Evolutionary conservation across 1,140 invertebrate species (phyloP).

Genomic region (Teleopsis dalmanni): DNA sequence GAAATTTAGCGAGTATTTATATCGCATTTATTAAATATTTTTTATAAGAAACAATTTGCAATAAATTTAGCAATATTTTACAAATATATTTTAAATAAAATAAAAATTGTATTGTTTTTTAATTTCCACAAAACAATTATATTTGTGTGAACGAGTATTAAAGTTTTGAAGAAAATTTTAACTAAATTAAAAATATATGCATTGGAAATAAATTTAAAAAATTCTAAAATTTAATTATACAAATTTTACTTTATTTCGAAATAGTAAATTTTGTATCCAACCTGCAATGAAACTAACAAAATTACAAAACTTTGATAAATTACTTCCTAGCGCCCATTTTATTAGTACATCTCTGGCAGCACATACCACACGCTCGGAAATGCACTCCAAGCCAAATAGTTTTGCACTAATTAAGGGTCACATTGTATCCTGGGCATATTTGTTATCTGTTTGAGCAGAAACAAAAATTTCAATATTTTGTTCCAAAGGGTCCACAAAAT

Average conservation of each 20-base stretch:
- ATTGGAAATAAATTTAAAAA: background rate
- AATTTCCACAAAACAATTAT: background rate
- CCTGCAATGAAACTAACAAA: constrained; percentile 36
- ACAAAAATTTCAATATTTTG: background rate
- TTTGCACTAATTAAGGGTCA: constrained; percentile 42
- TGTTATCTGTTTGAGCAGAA: constrained; percentile 25
- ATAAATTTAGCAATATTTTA: no score
- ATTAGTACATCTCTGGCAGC: constrained; percentile 14
- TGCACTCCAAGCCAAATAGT: constrained; percentile 8
- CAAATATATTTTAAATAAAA: no score
- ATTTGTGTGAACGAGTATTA: background rate
- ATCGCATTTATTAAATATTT: no score
- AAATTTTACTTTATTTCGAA: no score
- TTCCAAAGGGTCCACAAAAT: background rate
- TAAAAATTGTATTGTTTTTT: background rate
- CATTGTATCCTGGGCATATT: constrained; percentile 41
- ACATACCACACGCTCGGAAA: background rate
- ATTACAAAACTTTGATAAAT: constrained; percentile 43
- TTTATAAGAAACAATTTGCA: no score
- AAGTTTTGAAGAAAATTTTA: background rate
- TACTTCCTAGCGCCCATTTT: constrained; percentile 39
- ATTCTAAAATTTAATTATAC: background rate
- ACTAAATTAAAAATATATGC: background rate
- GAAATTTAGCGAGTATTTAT: no score
- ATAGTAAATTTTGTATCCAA: no score